Evolutionary conservation across 53 echinoderm and acorn worm species (phyloP), one percentile per base, ranked within the genome.

Genomic region (Holothuria leucospilota): DNA sequence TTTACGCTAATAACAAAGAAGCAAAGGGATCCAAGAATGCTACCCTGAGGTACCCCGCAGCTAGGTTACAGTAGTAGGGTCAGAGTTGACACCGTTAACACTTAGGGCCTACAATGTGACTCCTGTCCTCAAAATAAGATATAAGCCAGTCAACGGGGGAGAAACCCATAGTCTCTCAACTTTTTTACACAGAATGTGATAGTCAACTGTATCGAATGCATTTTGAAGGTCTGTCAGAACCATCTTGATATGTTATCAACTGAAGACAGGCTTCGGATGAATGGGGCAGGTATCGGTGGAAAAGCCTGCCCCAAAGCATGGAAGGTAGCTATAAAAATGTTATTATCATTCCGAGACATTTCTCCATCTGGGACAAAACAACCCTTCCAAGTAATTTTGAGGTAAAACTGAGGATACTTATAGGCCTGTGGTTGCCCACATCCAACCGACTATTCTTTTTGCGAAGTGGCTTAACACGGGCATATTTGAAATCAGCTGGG

Each of bases 11-110:
- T 34, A 70, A 41, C 84, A 88, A 12, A 88, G 62, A 77, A 88
- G 78, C 13, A 88, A 53, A 81, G 64, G 12, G 92, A 81, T 26
- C 82, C 89, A 59, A 92, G 63, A 12, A 92, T 78, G 62, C 82
- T 88, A 24, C 92, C 92, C 56, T 92, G 88, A 6, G 86, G 86
- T 38, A 92, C 86, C 42, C 82, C 88, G 84, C 86, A 86, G n/a
- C n/a, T n/a, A n/a, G 38, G 87, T 68, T 67, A 84, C 69, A 69
- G 46, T 30, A 21, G 70, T 63, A 25, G 69, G 81, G 46, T 72
- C 34, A 38, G 91, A 88, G 28, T 69, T 42, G 23, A 58, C 78
- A 16, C 60, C 69, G 63, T 88, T 88, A 27, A 91, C 78, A 67
- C 63, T 85, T 23, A n/a, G n/a, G n/a, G n/a, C n/a, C n/a, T n/a